Base-by-base conservation (phyloP, 2,113 vertebrate genomes). In the Gnathonemus echidnorhynchus region DNA sequence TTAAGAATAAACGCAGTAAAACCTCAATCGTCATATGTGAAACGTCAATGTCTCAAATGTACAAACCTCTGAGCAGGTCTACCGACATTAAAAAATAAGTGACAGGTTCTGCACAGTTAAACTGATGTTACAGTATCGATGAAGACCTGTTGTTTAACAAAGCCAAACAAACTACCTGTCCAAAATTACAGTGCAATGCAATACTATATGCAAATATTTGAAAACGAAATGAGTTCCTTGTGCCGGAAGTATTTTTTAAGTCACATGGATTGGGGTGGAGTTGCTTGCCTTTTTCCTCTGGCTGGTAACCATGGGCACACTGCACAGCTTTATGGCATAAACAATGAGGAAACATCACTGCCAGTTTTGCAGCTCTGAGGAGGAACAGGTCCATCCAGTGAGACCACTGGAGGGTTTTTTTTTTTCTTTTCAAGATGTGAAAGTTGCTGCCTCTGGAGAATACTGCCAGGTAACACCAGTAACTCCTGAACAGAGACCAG, bases 171-270 rank as follows among this genome's bases (percentile, higher is more conserved):
- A 46, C 31, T 77, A 5, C 35, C 19, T 85, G 35, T 85, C 21
- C 8, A 46, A 48, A 48, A 48, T 45, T 85, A 83, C 42, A 45
- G 77, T 3, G 8, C 15, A 39, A n/a, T 52, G 74, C 31, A 53
- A 35, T 87, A 84, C 70, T 45, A 8, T 89, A 48, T 77, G 27
- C 74, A 89, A 89, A 56, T 89, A 84, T 84, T 89, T 89, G 49
- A 74, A 89, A 56, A 39, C 17, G 15, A 49, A 84, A 21, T 53
- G 1, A 52, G 88, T 31, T 62, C 49, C 35, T 50, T 27, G 21
- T 70, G 70, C 35, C 56, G 49, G 27, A 89, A 89, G 88, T 52
- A 53, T 24, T 80, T 83, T 19, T 50, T 89, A 50, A 84, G 6
- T 58, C 31, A 46, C 48, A 11, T 46, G 74, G 46, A 53, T n/a